A percentile compares a stretch with the other conserved stretches of the same genome.
Conservation (phyloP, 2,888 invertebrate species). For the Epistrophe grossulariae region DNA sequence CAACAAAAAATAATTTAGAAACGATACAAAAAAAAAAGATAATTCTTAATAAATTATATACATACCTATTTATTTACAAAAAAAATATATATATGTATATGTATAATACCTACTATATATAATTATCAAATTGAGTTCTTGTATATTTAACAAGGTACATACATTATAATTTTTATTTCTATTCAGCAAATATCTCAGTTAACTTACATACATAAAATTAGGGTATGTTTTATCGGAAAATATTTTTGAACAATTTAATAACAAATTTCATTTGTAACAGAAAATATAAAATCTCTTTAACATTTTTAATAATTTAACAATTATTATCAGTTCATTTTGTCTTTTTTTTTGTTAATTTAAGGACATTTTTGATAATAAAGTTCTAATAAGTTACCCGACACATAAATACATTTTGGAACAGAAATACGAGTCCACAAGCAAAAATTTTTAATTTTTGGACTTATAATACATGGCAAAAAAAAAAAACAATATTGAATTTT, state of each 20-base stretch:
- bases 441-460: too few species aligned
- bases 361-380: too few species aligned
- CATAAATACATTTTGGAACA: too few species aligned
- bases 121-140: slow-evolving; percentile 1
- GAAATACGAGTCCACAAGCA: too few species aligned
- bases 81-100: background rate
- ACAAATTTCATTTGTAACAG: background rate
- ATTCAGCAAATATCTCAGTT: slow-evolving; percentile 39
- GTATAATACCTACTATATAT: background rate
- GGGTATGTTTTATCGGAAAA: background rate
- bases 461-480: too few species aligned
- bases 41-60: background rate
- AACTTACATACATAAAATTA: background rate
- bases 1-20: background rate
- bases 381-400: too few species aligned
- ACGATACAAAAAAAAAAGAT: background rate
- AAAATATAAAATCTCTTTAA: slow-evolving; percentile 10
- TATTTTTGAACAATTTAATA: background rate
- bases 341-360: slow-evolving; percentile 32
- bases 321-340: slow-evolving; percentile 52
- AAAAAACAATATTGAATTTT: too few species aligned
- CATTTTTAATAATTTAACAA: slow-evolving; percentile 14
- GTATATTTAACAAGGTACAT: slow-evolving; percentile 17
- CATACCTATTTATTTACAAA: slow-evolving; percentile 6
- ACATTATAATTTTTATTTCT: background rate